These are phyloP conservation scores for Arion vulgaris DNA, from an alignment of 1,140 invertebrate species.

Conservation along the genomic window DNA sequence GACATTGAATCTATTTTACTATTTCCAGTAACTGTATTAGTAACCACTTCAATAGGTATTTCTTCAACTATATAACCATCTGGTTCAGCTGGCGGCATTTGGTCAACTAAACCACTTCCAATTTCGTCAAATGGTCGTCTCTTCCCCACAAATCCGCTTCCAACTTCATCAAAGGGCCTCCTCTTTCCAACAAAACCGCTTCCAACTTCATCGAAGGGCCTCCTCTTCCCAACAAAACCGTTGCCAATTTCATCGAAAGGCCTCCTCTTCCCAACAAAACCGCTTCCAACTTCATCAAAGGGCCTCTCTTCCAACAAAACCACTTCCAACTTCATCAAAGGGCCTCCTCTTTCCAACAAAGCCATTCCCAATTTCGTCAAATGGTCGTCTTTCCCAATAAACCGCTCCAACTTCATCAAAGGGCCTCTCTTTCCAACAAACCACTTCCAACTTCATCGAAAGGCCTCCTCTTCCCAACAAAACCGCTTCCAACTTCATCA, in stretches of 20 bases:
- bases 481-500: background rate
- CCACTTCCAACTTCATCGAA: conserved; percentile 3
- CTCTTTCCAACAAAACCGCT: conserved; percentile 47
- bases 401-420: background rate
- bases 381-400: background rate
- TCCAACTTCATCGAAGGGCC: conserved; percentile 1
- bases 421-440: background rate
- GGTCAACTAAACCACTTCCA: background rate
- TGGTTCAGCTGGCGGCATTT: background rate
- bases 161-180: background rate
- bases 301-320: conserved; percentile 26
- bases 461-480: background rate
- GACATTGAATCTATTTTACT: background rate
- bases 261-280: background rate
- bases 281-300: conserved; percentile 47
- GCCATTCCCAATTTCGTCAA: conserved; percentile 45
- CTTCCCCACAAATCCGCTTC: no score
- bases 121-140: background rate
- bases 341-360: conserved; percentile 7
- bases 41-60: background rate
- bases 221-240: conserved; percentile 40
- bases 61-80: conserved; percentile 52
- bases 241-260: conserved; percentile 1
- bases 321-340: conserved; percentile 44
- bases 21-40: background rate